These are phyloP conservation scores for Anhinga rufa DNA, from an alignment of 2,113 vertebrate species.

Conservation along the genomic window DNA sequence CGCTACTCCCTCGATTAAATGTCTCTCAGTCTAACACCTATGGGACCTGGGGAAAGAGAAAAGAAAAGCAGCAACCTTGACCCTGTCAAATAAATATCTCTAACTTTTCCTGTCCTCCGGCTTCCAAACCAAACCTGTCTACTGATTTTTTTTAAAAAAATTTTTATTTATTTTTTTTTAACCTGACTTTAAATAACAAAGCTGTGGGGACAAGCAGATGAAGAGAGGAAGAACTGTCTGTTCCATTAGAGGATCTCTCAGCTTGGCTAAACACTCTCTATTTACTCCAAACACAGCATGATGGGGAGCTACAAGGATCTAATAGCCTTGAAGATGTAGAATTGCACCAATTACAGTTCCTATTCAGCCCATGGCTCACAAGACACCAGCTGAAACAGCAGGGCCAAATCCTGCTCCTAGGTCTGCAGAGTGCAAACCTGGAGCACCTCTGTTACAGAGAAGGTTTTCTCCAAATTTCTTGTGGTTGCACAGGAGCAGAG, in stretches of 20 bases:
- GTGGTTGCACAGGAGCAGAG: neutral
- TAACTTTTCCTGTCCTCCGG: slow-evolving; percentile 90
- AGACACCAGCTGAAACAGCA: neutral
- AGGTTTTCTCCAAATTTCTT: neutral
- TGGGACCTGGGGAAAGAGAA: slow-evolving; percentile 91
- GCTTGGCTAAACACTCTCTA: slow-evolving; percentile 66
- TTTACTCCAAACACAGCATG: slow-evolving; percentile 72
- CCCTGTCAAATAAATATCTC: slow-evolving; percentile 99
- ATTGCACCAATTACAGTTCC: slow-evolving; percentile 66
- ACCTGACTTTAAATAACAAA: slow-evolving; percentile 92
- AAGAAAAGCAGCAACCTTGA: slow-evolving; percentile 91
- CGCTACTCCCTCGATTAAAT: slow-evolving; percentile 99
- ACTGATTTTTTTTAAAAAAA: slow-evolving; percentile 73
- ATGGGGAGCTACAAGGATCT: slow-evolving; percentile 69
- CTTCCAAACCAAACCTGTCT: slow-evolving; percentile 86
- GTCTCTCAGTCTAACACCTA: slow-evolving; percentile 99
- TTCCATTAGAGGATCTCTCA: slow-evolving; percentile 72
- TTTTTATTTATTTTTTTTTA: slow-evolving; percentile 26
- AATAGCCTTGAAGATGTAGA: slow-evolving; percentile 56
- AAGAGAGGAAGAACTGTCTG: slow-evolving; percentile 75
- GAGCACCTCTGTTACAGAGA: neutral
- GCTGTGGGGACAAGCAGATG: slow-evolving; percentile 72
- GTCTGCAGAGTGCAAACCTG: neutral
- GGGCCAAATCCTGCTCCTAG: neutral
- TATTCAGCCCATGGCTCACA: neutral